Percentiles rank a stretch among this genome's conserved stretches.
These are phyloP conservation scores for Apamea anceps DNA, from an alignment of 2,888 invertebrate genomes.

Conservation along the genomic window DNA sequence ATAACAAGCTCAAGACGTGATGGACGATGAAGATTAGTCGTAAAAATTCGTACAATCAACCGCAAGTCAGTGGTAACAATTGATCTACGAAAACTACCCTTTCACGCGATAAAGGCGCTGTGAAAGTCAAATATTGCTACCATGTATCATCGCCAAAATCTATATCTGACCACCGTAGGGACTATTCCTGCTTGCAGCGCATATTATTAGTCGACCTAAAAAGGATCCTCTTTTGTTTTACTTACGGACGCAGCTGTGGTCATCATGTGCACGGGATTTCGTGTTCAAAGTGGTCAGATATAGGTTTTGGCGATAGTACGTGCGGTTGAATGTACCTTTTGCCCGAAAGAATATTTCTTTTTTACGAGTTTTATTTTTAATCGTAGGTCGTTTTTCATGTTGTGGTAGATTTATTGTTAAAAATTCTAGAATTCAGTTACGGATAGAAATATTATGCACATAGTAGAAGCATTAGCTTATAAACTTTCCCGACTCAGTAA, in stretches of 20 bases:
- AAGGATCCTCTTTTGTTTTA: no score
- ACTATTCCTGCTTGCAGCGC: no score
- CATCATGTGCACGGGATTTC: no score
- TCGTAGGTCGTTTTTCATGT: conserved; percentile 14
- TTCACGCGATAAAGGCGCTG: not conserved
- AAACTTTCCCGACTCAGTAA: conserved; percentile 1
- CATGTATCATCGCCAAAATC: no score
- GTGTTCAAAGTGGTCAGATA: no score
- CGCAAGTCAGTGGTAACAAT: not conserved
- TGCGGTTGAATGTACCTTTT: no score
- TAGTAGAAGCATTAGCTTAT: not conserved
- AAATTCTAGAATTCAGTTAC: conserved; percentile 7
- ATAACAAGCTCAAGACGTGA: conserved; percentile 21
- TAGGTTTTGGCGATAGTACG: no score
- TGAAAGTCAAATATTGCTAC: not conserved
- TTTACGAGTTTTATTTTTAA: conserved; percentile 2
- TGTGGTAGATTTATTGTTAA: conserved; percentile 17
- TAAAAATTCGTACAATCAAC: not conserved
- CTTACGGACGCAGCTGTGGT: no score
- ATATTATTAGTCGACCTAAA: no score
- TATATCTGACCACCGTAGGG: no score
- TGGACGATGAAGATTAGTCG: conserved; percentile 17
- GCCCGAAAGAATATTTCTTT: not conserved
- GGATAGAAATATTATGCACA: not conserved
- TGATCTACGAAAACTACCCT: not conserved